Percentiles rank a stretch among this genome's conserved stretches.
phyloP scores from a whole-genome alignment of 64 coral and sea anemone genomes.

The Porites australiensis region DNA sequence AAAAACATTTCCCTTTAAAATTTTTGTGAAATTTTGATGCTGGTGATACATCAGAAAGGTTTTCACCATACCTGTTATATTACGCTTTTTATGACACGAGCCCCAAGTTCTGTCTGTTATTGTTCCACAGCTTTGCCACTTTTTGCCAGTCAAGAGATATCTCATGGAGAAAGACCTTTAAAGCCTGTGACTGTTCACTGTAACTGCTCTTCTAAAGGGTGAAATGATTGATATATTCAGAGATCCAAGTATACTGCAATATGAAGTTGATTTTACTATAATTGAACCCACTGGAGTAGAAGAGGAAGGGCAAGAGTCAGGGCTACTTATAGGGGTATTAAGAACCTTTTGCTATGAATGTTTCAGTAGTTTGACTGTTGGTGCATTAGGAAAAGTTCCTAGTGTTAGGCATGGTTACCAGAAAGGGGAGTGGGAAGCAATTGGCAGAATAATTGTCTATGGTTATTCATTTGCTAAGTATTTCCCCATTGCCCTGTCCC shows the following conservation, averaged over 20 bases:
- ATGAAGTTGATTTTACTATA: background rate
- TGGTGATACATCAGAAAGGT: background rate
- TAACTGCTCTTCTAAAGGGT: background rate
- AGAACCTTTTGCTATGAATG: constrained; percentile 28
- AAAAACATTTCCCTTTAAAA: background rate
- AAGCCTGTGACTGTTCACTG: background rate
- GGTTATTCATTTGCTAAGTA: constrained; percentile 44
- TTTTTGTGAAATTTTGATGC: background rate
- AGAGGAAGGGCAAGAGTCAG: constrained; percentile 26
- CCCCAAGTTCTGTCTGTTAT: background rate
- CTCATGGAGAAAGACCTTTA: background rate
- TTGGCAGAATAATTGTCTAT: constrained; percentile 55
- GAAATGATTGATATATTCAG: constrained; percentile 5
- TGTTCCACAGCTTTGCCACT: background rate
- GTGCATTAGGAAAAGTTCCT: constrained; percentile 45
- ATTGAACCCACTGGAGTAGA: background rate
- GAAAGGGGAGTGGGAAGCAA: constrained; percentile 56
- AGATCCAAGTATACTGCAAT: background rate
- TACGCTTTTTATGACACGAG: background rate
- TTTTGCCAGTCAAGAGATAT: background rate
- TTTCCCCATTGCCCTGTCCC: constrained; percentile 50
- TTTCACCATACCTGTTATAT: background rate
- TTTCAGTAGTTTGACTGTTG: constrained; percentile 40
- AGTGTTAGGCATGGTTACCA: constrained; percentile 55
- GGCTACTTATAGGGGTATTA: constrained; percentile 21